A percentile compares a stretch with the other conserved stretches of the same genome.
phyloP scores from a whole-genome alignment of 2,888 invertebrate genomes.

The Helleia helle region DNA sequence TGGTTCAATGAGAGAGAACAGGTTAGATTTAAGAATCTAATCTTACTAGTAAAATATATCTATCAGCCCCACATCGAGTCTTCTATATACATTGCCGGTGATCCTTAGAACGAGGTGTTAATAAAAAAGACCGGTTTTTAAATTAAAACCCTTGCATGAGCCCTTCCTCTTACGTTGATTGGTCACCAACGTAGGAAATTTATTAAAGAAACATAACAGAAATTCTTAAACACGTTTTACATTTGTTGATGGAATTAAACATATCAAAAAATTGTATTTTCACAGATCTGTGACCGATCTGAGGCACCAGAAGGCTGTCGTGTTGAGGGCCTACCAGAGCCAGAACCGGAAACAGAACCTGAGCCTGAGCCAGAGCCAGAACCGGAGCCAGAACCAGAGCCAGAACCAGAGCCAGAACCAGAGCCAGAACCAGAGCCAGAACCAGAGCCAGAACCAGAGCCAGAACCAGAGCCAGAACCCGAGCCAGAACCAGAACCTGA shows the following conservation, averaged over 20 bases:
- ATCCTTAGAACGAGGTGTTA: no score
- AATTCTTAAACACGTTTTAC: no score
- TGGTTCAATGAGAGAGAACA: slow-evolving; percentile 65
- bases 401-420: slow-evolving; percentile 31
- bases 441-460: slow-evolving; percentile 47
- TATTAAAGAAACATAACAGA: no score
- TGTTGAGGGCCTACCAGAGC: slow-evolving; percentile 39
- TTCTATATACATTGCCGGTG: no score
- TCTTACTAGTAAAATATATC: no score
- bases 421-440: slow-evolving; percentile 26
- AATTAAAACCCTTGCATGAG: no score
- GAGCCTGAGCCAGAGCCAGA: slow-evolving; percentile 26
- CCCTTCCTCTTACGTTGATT: no score
- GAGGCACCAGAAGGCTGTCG: slow-evolving; percentile 37
- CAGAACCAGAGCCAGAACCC: slow-evolving; percentile 33
- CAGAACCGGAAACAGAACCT: slow-evolving; percentile 44
- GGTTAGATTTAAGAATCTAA: no score
- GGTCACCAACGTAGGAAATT: no score
- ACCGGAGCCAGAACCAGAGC: slow-evolving; percentile 44
- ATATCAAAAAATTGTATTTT: not conserved
- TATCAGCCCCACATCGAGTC: no score
- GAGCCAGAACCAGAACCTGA: slow-evolving; percentile 19
- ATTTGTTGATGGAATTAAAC: no score
- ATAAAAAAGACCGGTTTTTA: no score
- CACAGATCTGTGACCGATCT: slow-evolving; percentile 52